Percentiles rank a stretch among this genome's conserved stretches.
phyloP scores from a whole-genome alignment of 2,113 vertebrate species.

The Dolichallabes microphthalmus region DNA sequence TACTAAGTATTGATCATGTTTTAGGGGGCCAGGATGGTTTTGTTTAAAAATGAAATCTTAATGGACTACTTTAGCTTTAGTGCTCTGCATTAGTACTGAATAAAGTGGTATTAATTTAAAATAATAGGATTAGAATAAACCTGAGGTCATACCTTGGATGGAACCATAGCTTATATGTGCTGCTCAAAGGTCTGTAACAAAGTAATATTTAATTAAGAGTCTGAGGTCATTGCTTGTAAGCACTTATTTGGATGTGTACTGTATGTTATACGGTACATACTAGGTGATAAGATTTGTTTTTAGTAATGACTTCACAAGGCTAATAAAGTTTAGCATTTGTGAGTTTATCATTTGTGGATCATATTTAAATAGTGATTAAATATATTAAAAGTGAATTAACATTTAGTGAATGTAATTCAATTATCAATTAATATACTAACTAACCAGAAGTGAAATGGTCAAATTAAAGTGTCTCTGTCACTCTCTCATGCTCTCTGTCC shows the following conservation, averaged over 20 bases:
- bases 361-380: background rate
- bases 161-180: slow-evolving; percentile 12
- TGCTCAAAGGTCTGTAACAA: slow-evolving; percentile 27
- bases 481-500: background rate
- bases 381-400: too few species aligned
- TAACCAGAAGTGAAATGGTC: background rate
- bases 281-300: background rate
- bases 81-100: slow-evolving; percentile 1
- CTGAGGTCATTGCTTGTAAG: background rate
- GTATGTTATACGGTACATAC: background rate
- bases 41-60: slow-evolving; percentile 25
- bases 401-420: background rate
- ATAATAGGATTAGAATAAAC: slow-evolving; percentile 10
- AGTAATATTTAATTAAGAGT: slow-evolving; percentile 10
- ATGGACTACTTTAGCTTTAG: slow-evolving; percentile 35
- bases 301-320: background rate
- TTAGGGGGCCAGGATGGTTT: background rate
- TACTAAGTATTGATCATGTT: slow-evolving; percentile 39
- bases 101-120: slow-evolving; percentile 8
- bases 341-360: background rate
- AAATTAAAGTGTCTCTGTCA: background rate
- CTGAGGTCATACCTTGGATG: slow-evolving; percentile 22
- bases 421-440: background rate
- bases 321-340: background rate
- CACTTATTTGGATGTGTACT: background rate